A percentile compares a stretch with the other conserved stretches of the same genome.
These are phyloP conservation scores for Polydrusus cervinus DNA, from an alignment of 2,888 invertebrate genomes.

Conservation along the genomic window DNA sequence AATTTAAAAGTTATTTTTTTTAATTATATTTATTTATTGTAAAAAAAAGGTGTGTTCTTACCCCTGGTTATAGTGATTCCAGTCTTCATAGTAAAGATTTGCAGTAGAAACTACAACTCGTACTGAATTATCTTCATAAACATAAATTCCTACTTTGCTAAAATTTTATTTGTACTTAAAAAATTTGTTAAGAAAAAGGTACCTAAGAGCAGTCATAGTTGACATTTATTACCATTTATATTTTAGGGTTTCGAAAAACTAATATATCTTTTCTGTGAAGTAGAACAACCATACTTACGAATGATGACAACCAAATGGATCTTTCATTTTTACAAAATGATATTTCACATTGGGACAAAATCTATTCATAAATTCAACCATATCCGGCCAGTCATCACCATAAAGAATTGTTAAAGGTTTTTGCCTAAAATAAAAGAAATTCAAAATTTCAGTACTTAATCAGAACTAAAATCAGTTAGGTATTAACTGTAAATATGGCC, in stretches of 20 bases:
- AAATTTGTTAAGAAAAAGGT: not conserved
- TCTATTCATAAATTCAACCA: constrained; percentile 73
- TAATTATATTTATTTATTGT: too few relatives aligned
- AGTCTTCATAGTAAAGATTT: constrained; percentile 92
- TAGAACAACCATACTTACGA: constrained; percentile 79
- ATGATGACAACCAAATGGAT: constrained; percentile 90
- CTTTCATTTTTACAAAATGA: constrained; percentile 81
- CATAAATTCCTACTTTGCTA: constrained; percentile 91
- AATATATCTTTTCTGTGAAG: too few relatives aligned
- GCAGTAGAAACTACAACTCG: constrained; percentile 93
- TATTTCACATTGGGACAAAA: constrained; percentile 78
- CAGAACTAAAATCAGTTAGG: too few relatives aligned
- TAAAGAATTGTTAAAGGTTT: constrained; percentile 85
- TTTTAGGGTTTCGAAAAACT: too few relatives aligned
- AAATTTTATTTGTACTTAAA: constrained; percentile 57
- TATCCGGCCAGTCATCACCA: constrained; percentile 78
- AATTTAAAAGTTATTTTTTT: too few relatives aligned
- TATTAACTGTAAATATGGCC: too few relatives aligned
- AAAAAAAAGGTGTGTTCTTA: constrained; percentile 66
- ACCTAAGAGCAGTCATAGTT: too few relatives aligned
- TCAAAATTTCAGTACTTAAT: not conserved
- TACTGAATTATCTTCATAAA: constrained; percentile 87
- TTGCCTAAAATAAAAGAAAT: constrained; percentile 71
- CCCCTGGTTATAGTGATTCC: constrained; percentile 96
- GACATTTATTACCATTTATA: too few relatives aligned